Evolutionary conservation across 2,888 invertebrate species (phyloP).

Genomic region (Lycophotia porphyrea): DNA sequence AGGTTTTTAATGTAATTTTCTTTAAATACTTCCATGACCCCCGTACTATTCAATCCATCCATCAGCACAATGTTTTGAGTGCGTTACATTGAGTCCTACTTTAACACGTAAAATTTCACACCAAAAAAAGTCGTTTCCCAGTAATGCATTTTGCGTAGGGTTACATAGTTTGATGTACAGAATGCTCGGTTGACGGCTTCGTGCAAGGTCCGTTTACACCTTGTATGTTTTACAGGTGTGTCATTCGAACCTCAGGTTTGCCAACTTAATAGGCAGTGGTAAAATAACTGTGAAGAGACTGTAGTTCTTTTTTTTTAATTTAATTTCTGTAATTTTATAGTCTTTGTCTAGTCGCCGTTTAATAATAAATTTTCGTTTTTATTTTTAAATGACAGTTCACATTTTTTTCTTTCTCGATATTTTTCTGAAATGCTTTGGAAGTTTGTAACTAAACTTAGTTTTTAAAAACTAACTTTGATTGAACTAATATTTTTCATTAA

Average conservation of each 20-base stretch:
- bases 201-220: not conserved
- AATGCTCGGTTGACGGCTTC: not conserved
- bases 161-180: too few relatives aligned
- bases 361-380: slow-evolving; percentile 21
- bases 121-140: too few relatives aligned
- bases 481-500: slow-evolving; percentile 42
- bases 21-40: too few relatives aligned
- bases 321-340: slow-evolving; percentile 21
- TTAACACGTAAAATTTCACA: too few relatives aligned
- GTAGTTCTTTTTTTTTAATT: slow-evolving; percentile 25
- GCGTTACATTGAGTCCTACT: too few relatives aligned
- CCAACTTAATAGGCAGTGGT: not conserved
- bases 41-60: too few relatives aligned
- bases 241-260: not conserved
- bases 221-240: not conserved
- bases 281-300: not conserved
- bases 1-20: too few relatives aligned
- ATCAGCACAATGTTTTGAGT: too few relatives aligned
- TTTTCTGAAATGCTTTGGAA: slow-evolving; percentile 15
- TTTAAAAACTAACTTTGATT: slow-evolving; percentile 34
- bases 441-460: slow-evolving; percentile 39
- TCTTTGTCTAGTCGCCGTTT: slow-evolving; percentile 57
- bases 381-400: slow-evolving; percentile 35
- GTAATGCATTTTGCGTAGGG: too few relatives aligned
- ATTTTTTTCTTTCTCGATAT: too few relatives aligned